Evolutionary conservation across 2,888 invertebrate genomes (phyloP).

Genomic region (Drosophila prolongata): DNA sequence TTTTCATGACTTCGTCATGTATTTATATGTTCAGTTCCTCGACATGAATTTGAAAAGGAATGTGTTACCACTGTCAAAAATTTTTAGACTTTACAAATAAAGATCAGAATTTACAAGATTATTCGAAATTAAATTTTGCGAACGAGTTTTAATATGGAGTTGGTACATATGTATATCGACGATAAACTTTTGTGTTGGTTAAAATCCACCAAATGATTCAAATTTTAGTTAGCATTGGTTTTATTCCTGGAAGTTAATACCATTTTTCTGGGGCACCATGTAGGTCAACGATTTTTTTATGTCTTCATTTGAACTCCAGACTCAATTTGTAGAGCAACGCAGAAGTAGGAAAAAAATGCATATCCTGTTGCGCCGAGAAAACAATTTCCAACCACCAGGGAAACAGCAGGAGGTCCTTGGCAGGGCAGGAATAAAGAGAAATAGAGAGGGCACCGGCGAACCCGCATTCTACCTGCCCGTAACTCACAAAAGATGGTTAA

Average conservation of each 20-base stretch:
- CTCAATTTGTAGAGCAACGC: conserved; percentile 38
- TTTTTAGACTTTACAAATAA: too few species aligned
- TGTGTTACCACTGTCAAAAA: too few species aligned
- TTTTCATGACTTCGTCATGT: too few species aligned
- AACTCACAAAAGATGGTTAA: conserved; percentile 44
- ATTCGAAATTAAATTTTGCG: too few species aligned
- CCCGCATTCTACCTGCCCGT: conserved; percentile 50
- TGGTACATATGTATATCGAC: too few species aligned
- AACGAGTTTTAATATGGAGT: too few species aligned
- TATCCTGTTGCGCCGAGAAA: conserved; percentile 76
- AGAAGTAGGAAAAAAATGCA: conserved; percentile 49
- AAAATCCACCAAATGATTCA: not conserved
- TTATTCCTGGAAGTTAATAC: conserved; percentile 6
- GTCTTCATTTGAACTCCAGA: conserved; percentile 63
- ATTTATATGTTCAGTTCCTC: too few species aligned
- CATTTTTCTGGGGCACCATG: conserved; percentile 16
- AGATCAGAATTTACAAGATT: too few species aligned
- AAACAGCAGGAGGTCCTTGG: conserved; percentile 50
- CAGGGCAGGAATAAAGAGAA: not conserved
- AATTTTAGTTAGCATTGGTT: not conserved
- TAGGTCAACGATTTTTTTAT: conserved; percentile 67
- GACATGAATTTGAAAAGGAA: too few species aligned
- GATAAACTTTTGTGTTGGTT: too few species aligned
- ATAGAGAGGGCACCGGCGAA: not conserved
- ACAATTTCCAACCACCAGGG: conserved; percentile 70